Evolutionary conservation across 2,888 invertebrate genomes (phyloP).

Genomic region (Metalampra italica): DNA sequence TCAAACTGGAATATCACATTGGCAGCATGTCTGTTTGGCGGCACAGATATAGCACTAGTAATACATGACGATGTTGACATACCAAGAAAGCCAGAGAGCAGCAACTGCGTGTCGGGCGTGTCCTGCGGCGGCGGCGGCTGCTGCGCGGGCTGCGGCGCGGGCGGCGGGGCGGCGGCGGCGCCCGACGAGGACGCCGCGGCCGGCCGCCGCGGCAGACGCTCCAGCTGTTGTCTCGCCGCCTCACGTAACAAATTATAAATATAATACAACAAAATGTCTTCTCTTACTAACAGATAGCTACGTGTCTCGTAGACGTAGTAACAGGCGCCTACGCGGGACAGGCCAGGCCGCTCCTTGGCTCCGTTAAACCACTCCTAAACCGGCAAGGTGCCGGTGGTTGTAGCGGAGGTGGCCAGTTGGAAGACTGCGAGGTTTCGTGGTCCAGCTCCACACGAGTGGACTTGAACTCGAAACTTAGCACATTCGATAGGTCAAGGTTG

Average conservation of each 20-base stretch:
- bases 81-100: conserved; percentile 62
- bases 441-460: too few species aligned
- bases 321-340: too few species aligned
- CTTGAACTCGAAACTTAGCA: too few species aligned
- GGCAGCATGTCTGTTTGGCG: not conserved
- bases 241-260: conserved; percentile 36
- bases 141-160: conserved; percentile 73
- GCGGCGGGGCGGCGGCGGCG: conserved; percentile 75
- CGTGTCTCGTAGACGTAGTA: too few species aligned
- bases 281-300: not conserved
- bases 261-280: not conserved
- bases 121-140: conserved; percentile 36
- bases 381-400: too few species aligned
- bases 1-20: too few species aligned
- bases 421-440: too few species aligned
- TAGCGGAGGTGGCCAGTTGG: too few species aligned
- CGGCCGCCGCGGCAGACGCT: conserved; percentile 91
- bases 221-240: conserved; percentile 93
- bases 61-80: conserved; percentile 2
- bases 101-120: conserved; percentile 51
- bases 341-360: too few species aligned
- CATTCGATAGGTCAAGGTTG: too few species aligned
- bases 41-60: not conserved
- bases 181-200: conserved; percentile 80
- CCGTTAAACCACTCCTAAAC: too few species aligned